Conservation (phyloP, 2,797 vertebrate genomes). For the Mus caroli region DNA sequence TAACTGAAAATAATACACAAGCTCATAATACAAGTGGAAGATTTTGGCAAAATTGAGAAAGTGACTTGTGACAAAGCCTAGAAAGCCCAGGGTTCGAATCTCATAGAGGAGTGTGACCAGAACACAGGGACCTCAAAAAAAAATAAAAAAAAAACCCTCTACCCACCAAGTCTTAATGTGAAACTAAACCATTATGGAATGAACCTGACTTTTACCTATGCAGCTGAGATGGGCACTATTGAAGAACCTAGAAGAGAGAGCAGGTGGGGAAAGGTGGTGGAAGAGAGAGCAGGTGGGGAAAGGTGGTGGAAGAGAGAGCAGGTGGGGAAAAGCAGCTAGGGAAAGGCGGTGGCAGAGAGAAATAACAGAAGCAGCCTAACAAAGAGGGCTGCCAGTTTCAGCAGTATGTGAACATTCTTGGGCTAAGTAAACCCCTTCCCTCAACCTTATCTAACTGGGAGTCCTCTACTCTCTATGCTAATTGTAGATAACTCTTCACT, state of each 20-base stretch:
- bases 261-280: no score
- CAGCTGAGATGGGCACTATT: background rate
- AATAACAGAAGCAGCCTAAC: background rate
- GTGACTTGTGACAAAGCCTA: background rate
- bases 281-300: no score
- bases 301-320: background rate
- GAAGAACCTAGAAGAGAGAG: background rate
- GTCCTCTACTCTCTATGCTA: background rate
- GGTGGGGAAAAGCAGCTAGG: no score
- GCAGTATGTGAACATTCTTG: background rate
- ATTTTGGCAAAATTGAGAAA: slow-evolving; percentile 27
- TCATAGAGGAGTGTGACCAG: slow-evolving; percentile 9
- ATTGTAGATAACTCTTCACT: background rate
- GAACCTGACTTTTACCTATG: background rate
- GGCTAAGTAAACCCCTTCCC: slow-evolving; percentile 25
- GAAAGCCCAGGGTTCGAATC: background rate
- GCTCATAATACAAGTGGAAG: slow-evolving; percentile 9
- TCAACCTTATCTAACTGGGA: slow-evolving; percentile 40
- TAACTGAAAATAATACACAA: slow-evolving; percentile 45
- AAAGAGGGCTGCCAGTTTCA: background rate
- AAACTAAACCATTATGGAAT: background rate
- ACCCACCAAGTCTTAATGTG: background rate
- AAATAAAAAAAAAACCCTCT: background rate
- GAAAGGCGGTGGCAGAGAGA: background rate
- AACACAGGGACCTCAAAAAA: background rate